Conservation (phyloP, 2,888 invertebrate genomes). For the Chrysolina oricalcia region DNA sequence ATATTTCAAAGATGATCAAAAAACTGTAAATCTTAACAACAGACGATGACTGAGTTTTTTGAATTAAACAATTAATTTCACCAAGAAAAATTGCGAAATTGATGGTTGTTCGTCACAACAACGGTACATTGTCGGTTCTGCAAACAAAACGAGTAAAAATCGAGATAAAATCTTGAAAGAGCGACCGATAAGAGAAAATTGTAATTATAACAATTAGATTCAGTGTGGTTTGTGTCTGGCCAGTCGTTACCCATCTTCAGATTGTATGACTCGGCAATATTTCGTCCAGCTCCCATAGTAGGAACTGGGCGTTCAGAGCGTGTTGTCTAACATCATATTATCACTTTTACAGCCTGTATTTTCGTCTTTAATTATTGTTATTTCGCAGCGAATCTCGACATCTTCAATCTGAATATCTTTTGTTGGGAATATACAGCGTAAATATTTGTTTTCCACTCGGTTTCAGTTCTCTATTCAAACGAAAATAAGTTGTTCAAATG, state of each 20-base stretch:
- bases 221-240: slow-evolving; percentile 49
- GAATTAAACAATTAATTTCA: neutral
- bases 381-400: slow-evolving; percentile 38
- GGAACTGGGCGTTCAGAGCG: slow-evolving; percentile 60
- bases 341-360: slow-evolving; percentile 61
- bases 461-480: too few species aligned
- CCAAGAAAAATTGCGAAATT: neutral
- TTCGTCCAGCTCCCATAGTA: slow-evolving; percentile 53
- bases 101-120: neutral
- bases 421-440: neutral
- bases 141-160: slow-evolving; percentile 54
- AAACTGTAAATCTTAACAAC: too few species aligned
- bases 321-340: slow-evolving; percentile 64
- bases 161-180: slow-evolving; percentile 53
- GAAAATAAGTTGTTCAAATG: too few species aligned
- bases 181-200: slow-evolving; percentile 53
- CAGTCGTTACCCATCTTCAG: slow-evolving; percentile 51
- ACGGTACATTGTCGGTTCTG: slow-evolving; percentile 1
- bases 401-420: neutral
- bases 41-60: neutral
- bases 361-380: slow-evolving; percentile 57
- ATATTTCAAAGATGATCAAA: too few species aligned
- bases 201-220: slow-evolving; percentile 60
- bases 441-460: slow-evolving; percentile 1
- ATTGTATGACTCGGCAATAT: slow-evolving; percentile 57